Evolutionary conservation across 2,797 vertebrate species (phyloP).

Genomic region (Limnodromus scolopaceus): DNA sequence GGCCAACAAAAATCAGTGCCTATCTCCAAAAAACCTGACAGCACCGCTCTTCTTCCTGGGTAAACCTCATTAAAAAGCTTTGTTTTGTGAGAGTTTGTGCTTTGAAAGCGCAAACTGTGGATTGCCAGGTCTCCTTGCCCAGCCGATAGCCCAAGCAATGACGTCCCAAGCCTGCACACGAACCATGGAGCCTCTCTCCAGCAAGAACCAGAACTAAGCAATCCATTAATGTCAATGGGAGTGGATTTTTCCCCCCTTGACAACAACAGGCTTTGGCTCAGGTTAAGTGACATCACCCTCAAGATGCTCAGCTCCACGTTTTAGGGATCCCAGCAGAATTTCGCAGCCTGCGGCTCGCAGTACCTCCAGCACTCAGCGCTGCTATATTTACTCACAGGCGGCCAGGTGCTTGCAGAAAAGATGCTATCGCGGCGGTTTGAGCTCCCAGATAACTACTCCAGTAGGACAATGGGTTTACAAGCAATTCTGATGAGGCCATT

Average conservation of each 20-base stretch:
- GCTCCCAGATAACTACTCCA: background rate
- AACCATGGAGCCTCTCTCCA: background rate
- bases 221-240: background rate
- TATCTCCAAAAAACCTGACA: background rate
- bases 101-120: background rate
- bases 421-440: background rate
- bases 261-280: background rate
- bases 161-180: background rate
- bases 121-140: background rate
- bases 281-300: background rate
- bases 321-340: background rate
- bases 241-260: background rate
- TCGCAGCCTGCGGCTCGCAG: background rate
- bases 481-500: constrained; percentile 24
- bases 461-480: constrained; percentile 26
- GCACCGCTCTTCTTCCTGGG: background rate
- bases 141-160: background rate
- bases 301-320: background rate
- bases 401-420: constrained; percentile 28
- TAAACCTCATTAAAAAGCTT: background rate
- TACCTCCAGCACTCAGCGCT: background rate
- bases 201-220: background rate
- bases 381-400: background rate
- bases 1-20: background rate
- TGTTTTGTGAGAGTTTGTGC: background rate